Conservation (phyloP, 2,888 invertebrate genomes). For the Oasisia sp. region DNA sequence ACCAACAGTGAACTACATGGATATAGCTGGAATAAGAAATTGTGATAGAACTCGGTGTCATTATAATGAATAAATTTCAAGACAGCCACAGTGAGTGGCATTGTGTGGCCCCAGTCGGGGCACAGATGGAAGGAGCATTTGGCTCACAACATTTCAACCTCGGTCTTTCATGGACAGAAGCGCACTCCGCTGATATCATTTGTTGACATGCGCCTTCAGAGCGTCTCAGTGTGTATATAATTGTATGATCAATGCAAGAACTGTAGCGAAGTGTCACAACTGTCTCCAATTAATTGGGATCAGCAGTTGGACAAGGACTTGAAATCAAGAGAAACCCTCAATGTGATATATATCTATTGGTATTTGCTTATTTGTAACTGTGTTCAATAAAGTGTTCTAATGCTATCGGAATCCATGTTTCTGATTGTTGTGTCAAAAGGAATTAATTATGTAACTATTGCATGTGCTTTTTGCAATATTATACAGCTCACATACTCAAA, state of each 20-base stretch:
- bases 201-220: not conserved
- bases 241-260: constrained; percentile 17
- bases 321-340: not conserved
- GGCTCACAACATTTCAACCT: not conserved
- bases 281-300: not conserved
- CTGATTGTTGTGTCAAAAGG: not conserved
- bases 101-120: not conserved
- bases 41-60: not conserved
- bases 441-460: not conserved
- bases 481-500: not conserved
- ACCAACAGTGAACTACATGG: not conserved
- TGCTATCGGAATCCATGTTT: not conserved
- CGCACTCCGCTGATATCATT: constrained; percentile 1
- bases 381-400: not conserved
- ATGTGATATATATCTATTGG: not conserved
- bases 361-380: constrained; percentile 9
- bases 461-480: not conserved
- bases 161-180: constrained; percentile 12
- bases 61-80: not conserved
- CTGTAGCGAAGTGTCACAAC: not conserved
- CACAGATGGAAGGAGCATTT: not conserved
- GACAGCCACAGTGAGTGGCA: not conserved
- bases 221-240: not conserved
- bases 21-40: not conserved
- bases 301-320: not conserved